Conservation (phyloP, 2,113 vertebrate species). For the Dolichotis patagonum region DNA sequence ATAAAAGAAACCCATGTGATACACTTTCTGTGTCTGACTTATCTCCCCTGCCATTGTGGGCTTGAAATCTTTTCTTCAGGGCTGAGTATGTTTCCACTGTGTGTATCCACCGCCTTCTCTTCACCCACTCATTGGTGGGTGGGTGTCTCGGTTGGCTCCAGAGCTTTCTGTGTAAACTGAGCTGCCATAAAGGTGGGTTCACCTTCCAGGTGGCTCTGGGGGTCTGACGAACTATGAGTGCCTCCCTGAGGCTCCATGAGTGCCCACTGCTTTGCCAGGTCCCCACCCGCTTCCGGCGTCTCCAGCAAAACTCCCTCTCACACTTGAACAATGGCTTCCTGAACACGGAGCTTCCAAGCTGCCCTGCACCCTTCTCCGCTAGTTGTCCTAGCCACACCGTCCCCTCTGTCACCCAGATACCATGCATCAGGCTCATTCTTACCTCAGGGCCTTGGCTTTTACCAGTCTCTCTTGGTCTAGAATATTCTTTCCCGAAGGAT, state of each 20-base stretch:
- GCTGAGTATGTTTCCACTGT: not conserved
- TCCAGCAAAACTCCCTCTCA: not conserved
- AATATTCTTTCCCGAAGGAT: not conserved
- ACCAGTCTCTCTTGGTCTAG: not conserved
- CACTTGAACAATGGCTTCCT: not conserved
- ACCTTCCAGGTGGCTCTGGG: not conserved
- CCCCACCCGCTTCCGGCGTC: not conserved
- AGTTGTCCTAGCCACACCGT: not conserved
- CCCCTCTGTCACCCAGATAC: not conserved
- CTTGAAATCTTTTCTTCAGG: not conserved
- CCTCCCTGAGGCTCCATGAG: not conserved
- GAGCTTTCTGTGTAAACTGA: not conserved
- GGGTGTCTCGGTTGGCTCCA: not conserved
- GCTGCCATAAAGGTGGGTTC: not conserved
- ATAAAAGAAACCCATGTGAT: not conserved
- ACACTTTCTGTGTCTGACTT: not conserved
- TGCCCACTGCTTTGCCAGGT: not conserved
- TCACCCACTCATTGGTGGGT: not conserved
- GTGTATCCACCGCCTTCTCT: not conserved
- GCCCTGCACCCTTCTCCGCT: not conserved
- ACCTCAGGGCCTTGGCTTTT: not conserved
- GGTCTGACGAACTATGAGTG: not conserved
- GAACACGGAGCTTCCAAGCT: not conserved
- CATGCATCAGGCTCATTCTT: not conserved
- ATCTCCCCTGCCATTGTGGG: not conserved